Evolutionary conservation across 2,888 invertebrate genomes (phyloP).

Genomic region (Sceliomorpha sp.): DNA sequence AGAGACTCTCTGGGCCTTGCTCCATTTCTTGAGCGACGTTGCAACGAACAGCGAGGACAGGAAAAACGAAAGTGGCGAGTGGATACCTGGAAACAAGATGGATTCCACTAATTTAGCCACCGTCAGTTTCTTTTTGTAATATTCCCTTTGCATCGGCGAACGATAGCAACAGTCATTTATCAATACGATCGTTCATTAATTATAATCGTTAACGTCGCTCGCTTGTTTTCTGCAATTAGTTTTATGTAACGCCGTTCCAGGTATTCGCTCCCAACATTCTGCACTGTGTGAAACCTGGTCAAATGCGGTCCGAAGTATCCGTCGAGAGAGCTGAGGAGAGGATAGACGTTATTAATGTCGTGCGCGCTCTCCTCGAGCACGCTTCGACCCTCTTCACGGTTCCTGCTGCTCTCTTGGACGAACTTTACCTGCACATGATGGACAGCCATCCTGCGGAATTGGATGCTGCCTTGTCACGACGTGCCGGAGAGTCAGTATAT

Average conservation of each 20-base stretch:
- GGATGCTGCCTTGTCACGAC: constrained; percentile 82
- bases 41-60: constrained; percentile 87
- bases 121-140: constrained; percentile 60
- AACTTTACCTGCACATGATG: constrained; percentile 92
- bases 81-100: constrained; percentile 93
- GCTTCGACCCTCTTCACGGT: constrained; percentile 88
- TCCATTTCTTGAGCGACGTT: constrained; percentile 90
- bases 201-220: neutral
- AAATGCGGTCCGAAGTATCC: constrained; percentile 81
- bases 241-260: too few species aligned
- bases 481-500: constrained; percentile 79
- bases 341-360: constrained; percentile 94
- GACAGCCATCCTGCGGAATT: constrained; percentile 91
- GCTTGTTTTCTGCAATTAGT: too few species aligned
- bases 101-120: constrained; percentile 95
- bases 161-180: too few species aligned
- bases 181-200: neutral
- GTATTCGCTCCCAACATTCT: constrained; percentile 97
- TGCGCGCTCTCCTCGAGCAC: constrained; percentile 88
- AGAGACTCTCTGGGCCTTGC: constrained; percentile 91
- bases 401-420: constrained; percentile 90
- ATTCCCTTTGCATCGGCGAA: too few species aligned
- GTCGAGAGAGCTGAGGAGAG: constrained; percentile 89
- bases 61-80: constrained; percentile 83
- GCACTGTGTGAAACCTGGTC: constrained; percentile 87